Conservation (phyloP, 1,140 invertebrate genomes). For the Melitaea cinxia region DNA sequence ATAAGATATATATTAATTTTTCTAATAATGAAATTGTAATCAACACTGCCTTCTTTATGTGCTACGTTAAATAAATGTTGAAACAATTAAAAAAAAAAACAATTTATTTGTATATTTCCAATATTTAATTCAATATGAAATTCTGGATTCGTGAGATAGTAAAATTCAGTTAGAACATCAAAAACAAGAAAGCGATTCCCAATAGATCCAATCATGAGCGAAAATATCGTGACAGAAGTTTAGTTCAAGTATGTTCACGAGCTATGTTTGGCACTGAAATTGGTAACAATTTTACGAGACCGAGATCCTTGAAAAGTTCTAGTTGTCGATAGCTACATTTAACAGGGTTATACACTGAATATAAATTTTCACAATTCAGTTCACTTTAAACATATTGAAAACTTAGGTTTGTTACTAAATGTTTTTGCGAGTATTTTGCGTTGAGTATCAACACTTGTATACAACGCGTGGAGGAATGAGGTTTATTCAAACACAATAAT, state of each 20-base stretch:
- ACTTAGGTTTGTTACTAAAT: background rate
- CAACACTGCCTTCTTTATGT: slow-evolving; percentile 43
- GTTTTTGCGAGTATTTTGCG: no score
- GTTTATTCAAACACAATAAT: no score
- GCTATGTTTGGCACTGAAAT: slow-evolving; percentile 1
- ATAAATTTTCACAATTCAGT: slow-evolving; percentile 15
- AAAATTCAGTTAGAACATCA: background rate
- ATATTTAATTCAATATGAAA: background rate
- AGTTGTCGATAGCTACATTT: slow-evolving; percentile 10
- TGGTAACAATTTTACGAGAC: slow-evolving; percentile 27
- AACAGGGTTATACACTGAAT: slow-evolving; percentile 24
- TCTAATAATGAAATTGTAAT: slow-evolving; percentile 34
- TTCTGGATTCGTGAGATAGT: background rate
- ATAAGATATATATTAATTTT: slow-evolving; percentile 24
- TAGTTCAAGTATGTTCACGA: background rate
- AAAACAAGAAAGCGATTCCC: background rate
- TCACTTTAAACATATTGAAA: slow-evolving; percentile 17
- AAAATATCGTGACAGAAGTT: slow-evolving; percentile 5
- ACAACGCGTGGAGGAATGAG: no score
- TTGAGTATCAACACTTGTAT: no score
- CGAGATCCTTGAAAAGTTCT: slow-evolving; percentile 19
- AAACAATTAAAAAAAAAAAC: slow-evolving; percentile 18
- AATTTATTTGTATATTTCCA: slow-evolving; percentile 12
- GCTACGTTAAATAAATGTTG: slow-evolving; percentile 44
- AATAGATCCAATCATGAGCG: slow-evolving; percentile 1